A percentile compares a stretch with the other conserved stretches of the same genome.
Evolutionary conservation across 2,113 vertebrate species (phyloP).

Genomic region (human (Homo sapiens)): GRCh38 chr13:67947501-67948000

Average conservation of each 20-base stretch:
- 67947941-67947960: background rate
- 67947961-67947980: background rate
- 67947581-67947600: background rate
- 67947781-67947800: background rate
- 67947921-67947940: constrained; percentile 15
- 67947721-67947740: background rate
- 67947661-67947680: background rate
- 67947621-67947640: background rate
- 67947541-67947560: fast-evolving
- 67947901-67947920: background rate
- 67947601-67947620: background rate
- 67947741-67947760: background rate
- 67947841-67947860: background rate
- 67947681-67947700: background rate
- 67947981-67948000: constrained; percentile 39
- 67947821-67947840: constrained; percentile 34
- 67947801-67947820: background rate
- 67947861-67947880: constrained; percentile 26
- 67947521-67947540: background rate
- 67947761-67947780: background rate
- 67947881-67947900: constrained; percentile 53
- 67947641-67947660: background rate
- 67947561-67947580: background rate
- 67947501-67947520: background rate
- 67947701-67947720: background rate